Percentiles rank a stretch among this genome's conserved stretches.
phyloP scores from a whole-genome alignment of 2,888 invertebrate species.

The Calliscelio sp. region DNA sequence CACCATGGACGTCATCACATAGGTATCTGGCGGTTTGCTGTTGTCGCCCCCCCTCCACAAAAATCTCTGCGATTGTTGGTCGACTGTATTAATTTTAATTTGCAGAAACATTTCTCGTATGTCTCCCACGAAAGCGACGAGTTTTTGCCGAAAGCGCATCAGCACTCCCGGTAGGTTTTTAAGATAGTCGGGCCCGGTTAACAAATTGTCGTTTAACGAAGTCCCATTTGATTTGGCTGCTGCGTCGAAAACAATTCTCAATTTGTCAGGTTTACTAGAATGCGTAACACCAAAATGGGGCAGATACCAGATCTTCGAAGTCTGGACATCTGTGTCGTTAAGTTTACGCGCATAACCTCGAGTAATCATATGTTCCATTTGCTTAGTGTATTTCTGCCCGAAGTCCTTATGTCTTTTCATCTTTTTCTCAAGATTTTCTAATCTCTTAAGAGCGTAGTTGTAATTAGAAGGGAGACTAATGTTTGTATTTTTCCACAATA shows the following conservation, averaged over 20 bases:
- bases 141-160: conserved; percentile 75
- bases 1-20: conserved; percentile 75
- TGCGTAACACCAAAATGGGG: neutral
- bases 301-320: neutral
- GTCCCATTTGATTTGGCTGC: neutral
- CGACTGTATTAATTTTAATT: conserved; percentile 75
- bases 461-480: neutral
- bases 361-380: neutral
- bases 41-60: conserved; percentile 4
- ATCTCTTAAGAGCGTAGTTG: neutral
- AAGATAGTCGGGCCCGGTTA: neutral
- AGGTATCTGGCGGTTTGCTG: conserved; percentile 70
- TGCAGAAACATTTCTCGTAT: conserved; percentile 82
- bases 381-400: neutral
- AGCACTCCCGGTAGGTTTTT: conserved; percentile 27
- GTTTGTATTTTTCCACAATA: neutral
- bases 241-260: conserved; percentile 5
- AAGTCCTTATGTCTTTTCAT: neutral
- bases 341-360: neutral
- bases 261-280: neutral
- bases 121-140: conserved; percentile 72
- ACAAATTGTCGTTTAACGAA: neutral
- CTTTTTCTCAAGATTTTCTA: neutral
- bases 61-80: conserved; percentile 76
- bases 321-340: neutral